These are phyloP conservation scores for Microcebus murinus DNA, from an alignment of 2,113 vertebrate species.

Conservation along the genomic window DNA sequence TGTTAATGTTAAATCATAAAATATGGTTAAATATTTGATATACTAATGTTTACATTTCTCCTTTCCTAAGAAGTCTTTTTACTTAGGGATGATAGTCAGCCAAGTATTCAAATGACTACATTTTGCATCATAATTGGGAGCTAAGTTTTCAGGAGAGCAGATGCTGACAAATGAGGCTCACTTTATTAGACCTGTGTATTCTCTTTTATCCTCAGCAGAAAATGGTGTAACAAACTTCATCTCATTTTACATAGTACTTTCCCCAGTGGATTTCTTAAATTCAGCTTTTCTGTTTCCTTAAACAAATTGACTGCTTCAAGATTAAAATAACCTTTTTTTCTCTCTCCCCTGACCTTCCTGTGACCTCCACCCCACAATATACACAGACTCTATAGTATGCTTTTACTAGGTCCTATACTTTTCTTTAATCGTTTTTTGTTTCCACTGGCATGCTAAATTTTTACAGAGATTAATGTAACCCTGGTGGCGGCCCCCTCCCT, in stretches of 20 bases:
- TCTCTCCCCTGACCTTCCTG: background rate
- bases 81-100: background rate
- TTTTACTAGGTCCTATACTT: background rate
- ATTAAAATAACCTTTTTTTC: background rate
- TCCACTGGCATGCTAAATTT: background rate
- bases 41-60: background rate
- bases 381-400: background rate
- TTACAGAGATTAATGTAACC: background rate
- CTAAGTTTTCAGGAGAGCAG: background rate
- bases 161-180: background rate
- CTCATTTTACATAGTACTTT: background rate
- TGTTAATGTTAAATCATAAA: background rate
- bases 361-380: background rate
- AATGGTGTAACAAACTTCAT: background rate
- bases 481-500: no score
- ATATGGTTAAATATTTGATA: background rate
- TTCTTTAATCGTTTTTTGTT: background rate
- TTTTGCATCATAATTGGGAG: background rate
- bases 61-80: background rate
- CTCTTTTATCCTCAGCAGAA: background rate
- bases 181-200: background rate
- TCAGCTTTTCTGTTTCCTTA: background rate
- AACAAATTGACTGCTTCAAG: background rate
- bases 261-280: background rate
- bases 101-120: background rate